Evolutionary conservation across 2,113 vertebrate genomes (phyloP), one percentile per base, ranked within the genome.

Genomic region (Mesitornis unicolor): DNA sequence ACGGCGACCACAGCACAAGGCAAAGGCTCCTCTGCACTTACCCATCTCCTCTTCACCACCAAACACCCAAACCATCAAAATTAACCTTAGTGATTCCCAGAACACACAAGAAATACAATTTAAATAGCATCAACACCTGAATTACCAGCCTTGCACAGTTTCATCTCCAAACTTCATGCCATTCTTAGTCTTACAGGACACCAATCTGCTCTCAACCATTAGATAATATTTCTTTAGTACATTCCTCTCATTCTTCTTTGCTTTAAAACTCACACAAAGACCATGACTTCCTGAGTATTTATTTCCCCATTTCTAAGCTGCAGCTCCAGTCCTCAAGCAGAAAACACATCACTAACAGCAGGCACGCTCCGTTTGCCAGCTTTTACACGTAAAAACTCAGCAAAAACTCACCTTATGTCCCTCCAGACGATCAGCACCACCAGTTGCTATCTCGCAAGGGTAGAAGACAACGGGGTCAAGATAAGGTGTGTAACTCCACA

Each of bases 401-500:
- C 61, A 70, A 53, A 53, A 25, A 11, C 68, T 28, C 24, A 14
- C 26, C 45, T 67, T 22, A 9, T 7, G 50, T 5, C 56, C 42
- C 28, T 25, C 45, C 40, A 25, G 26, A 33, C 7, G 24, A 47
- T 22, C 48, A n/a, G n/a, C 69, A 17, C 11, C 24, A 2, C 50
- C 31, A 13, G n/a, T 4, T 61, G 11, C 7, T 4, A 25, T 22
- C 45, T 45, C 5, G 21, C 28, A 33, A 35, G 53, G 33, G 48
- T 5, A 43, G 42, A 57, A 50, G 13, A 7, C 68, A 60, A 13
- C 0, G 24, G 29, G 29, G 35, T 48, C 8, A 16, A 47, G 50
- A 87, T 21, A 25, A 67, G 13, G 5, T 8, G 31, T 8, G 0
- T 2, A 1, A 24, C 5, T 35, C 87, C 26, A 9, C 1, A 24